Percentiles rank a stretch among this genome's conserved stretches.
Evolutionary conservation across 2,113 vertebrate genomes (phyloP).

Genomic region (Daphoenositta chrysoptera): DNA sequence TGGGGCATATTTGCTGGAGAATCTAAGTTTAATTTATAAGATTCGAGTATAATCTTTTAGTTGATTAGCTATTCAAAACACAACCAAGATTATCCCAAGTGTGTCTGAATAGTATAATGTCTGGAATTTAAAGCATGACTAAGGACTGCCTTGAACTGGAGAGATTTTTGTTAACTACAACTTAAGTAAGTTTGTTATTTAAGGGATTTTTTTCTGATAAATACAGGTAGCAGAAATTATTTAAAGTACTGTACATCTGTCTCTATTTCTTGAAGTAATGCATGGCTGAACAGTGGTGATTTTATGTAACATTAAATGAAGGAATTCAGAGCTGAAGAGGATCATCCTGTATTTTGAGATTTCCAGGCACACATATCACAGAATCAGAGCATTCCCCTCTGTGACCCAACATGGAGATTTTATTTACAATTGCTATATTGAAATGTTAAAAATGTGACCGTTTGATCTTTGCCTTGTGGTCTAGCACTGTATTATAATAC

Average conservation of each 20-base stretch:
- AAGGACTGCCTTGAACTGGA: background rate
- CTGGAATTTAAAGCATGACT: background rate
- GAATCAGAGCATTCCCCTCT: background rate
- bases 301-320: background rate
- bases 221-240: background rate
- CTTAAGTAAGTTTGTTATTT: background rate
- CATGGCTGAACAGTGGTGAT: background rate
- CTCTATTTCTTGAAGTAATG: background rate
- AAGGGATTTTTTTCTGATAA: background rate
- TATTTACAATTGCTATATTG: background rate
- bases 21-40: background rate
- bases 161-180: background rate
- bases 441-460: background rate
- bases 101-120: background rate
- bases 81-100: background rate
- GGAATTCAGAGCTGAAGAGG: background rate
- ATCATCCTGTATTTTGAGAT: background rate
- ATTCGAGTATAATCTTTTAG: background rate
- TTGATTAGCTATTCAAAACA: background rate
- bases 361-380: background rate
- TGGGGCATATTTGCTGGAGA: background rate
- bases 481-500: background rate
- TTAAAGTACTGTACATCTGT: background rate
- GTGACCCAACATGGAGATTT: background rate
- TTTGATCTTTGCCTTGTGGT: background rate